A percentile compares a stretch with the other conserved stretches of the same genome.
These are phyloP conservation scores for Microtus oregoni DNA, from an alignment of 2,113 vertebrate genomes.

Conservation along the genomic window DNA sequence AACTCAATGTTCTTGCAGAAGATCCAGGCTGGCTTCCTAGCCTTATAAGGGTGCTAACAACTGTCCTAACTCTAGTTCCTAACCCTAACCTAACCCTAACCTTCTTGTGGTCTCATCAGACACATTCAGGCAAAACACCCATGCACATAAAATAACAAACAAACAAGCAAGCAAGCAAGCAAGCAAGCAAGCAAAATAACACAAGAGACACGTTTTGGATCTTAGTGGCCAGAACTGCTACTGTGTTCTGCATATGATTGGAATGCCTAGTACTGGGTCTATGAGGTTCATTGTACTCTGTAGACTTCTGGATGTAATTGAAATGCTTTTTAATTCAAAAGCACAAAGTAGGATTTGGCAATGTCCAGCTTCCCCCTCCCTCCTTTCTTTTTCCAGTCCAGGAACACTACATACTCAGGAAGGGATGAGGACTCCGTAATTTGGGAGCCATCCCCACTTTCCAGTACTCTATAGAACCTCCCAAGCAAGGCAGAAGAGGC, in stretches of 20 bases:
- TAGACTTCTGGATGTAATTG: not conserved
- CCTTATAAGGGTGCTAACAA: not conserved
- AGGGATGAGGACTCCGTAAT: not conserved
- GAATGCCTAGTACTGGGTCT: no score
- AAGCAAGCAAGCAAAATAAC: no score
- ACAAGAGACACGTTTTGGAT: not conserved
- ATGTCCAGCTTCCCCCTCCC: not conserved
- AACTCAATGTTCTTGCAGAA: no score
- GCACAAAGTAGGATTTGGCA: not conserved
- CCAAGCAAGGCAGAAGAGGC: not conserved
- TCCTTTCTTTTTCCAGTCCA: not conserved
- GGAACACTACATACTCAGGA: not conserved
- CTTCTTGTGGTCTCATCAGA: no score
- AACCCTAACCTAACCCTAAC: no score
- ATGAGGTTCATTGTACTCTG: not conserved
- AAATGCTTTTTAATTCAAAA: slow-evolving; percentile 43
- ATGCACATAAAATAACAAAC: not conserved
- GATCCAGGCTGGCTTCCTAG: not conserved
- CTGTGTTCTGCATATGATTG: not conserved
- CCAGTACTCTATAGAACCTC: not conserved
- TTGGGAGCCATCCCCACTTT: not conserved
- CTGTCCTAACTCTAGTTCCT: not conserved
- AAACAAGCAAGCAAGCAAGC: not conserved
- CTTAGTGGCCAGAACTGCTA: not conserved
- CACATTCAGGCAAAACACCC: not conserved